A percentile compares a stretch with the other conserved stretches of the same genome.
phyloP scores from a whole-genome alignment of 2,797 vertebrate genomes.

The Myotis myotis region DNA sequence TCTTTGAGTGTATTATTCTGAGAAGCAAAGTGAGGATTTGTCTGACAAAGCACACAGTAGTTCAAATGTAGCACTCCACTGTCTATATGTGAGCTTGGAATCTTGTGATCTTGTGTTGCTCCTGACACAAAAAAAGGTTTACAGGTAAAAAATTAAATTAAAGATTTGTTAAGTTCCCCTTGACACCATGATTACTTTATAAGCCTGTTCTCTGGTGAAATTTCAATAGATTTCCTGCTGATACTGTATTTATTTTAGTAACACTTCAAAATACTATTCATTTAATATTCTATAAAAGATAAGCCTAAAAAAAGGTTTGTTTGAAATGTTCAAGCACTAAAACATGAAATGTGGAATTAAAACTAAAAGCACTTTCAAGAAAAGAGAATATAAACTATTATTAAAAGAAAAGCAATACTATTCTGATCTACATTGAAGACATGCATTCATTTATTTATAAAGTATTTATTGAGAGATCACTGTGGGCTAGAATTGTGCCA shows the following conservation, averaged over 20 bases:
- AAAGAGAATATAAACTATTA: not conserved
- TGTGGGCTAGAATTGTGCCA: not conserved
- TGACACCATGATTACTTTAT: constrained; percentile 15
- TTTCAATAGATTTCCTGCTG: constrained; percentile 13
- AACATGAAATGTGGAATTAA: constrained; percentile 11
- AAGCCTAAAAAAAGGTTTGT: constrained; percentile 41
- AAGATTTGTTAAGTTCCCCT: constrained; percentile 19
- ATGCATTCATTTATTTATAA: constrained; percentile 3
- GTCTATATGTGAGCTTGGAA: not conserved
- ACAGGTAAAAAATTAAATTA: not conserved
- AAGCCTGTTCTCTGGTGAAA: constrained; percentile 54
- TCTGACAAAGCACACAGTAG: constrained; percentile 1
- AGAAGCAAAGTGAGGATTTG: constrained; percentile 52
- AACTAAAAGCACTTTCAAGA: constrained; percentile 17
- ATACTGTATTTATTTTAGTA: constrained; percentile 50
- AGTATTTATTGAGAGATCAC: not conserved
- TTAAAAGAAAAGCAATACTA: not conserved
- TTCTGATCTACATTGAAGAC: not conserved
- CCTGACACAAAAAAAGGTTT: constrained; percentile 15
- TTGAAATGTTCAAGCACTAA: constrained; percentile 22
- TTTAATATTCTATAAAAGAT: constrained; percentile 45
- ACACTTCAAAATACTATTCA: constrained; percentile 60
- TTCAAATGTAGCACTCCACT: constrained; percentile 9
- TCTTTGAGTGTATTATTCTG: constrained; percentile 54
- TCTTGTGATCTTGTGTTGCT: not conserved